A percentile compares a stretch with the other conserved stretches of the same genome.
Evolutionary conservation across 2,797 vertebrate genomes (phyloP).

Genomic region (Hipposideros larvatus): DNA sequence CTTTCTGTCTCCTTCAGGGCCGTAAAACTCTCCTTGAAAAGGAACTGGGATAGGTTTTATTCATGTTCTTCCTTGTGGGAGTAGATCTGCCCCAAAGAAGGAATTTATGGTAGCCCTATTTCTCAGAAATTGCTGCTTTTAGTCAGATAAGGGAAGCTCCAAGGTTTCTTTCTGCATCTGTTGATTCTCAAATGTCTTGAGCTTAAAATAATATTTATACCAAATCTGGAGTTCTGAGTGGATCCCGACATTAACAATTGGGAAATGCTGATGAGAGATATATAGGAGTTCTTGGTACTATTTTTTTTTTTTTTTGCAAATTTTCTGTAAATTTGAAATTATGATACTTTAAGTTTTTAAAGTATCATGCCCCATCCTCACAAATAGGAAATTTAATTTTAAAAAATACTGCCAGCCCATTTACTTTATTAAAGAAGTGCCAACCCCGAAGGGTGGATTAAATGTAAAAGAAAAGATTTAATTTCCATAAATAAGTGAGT

Average conservation of each 20-base stretch:
- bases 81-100: not conserved
- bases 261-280: not conserved
- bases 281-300: not conserved
- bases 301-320: not conserved
- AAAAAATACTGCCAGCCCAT: not conserved
- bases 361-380: not conserved
- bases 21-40: not conserved
- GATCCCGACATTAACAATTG: not conserved
- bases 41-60: not conserved
- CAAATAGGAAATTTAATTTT: conserved; percentile 26
- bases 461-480: conserved; percentile 48
- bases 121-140: not conserved
- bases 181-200: not conserved
- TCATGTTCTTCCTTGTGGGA: not conserved
- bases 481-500: conserved; percentile 62
- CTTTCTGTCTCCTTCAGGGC: not conserved
- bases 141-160: not conserved
- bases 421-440: conserved; percentile 35
- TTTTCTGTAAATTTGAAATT: conserved; percentile 52
- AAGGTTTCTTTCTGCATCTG: not conserved
- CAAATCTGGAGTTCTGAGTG: not conserved
- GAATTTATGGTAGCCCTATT: not conserved
- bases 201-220: conserved; percentile 9
- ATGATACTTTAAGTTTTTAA: not conserved
- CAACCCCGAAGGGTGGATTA: not conserved